A percentile compares a stretch with the other conserved stretches of the same genome.
These are phyloP conservation scores for silkworm (Bombyx mori) DNA, from an alignment of 1,140 invertebrate species.

Conservation along the genomic window DNA sequence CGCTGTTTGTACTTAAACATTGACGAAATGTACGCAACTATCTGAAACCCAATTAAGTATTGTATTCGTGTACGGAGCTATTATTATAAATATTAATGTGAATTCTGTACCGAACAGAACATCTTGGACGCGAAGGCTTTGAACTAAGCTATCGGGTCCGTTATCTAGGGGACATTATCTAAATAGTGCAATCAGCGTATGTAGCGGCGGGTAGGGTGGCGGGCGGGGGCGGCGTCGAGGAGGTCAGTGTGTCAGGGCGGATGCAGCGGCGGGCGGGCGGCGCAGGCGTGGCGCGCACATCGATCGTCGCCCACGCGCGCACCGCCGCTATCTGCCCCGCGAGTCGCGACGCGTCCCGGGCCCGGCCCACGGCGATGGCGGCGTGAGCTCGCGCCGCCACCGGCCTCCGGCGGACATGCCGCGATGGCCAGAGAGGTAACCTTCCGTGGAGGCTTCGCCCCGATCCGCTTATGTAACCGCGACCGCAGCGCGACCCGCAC, in stretches of 20 bases:
- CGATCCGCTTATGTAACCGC: slow-evolving; percentile 40
- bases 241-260: slow-evolving; percentile 3
- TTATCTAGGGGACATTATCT: too few species aligned
- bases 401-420: slow-evolving; percentile 70
- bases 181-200: neutral
- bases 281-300: slow-evolving; percentile 50
- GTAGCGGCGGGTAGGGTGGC: slow-evolving; percentile 11
- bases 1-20: too few species aligned
- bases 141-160: too few species aligned
- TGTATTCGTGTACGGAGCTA: too few species aligned
- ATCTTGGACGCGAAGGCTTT: too few species aligned
- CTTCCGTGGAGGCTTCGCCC: slow-evolving; percentile 23
- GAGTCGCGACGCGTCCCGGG: slow-evolving; percentile 54
- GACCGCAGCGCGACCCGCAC: slow-evolving; percentile 34
- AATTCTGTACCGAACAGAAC: too few species aligned
- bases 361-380: slow-evolving; percentile 59
- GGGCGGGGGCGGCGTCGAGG: slow-evolving; percentile 16
- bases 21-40: too few species aligned
- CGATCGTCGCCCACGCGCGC: slow-evolving; percentile 56
- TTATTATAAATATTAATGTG: too few species aligned
- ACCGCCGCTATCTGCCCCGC: slow-evolving; percentile 44
- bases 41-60: too few species aligned
- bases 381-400: slow-evolving; percentile 42
- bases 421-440: slow-evolving; percentile 72
- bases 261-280: slow-evolving; percentile 15